Conservation (phyloP, 2,888 invertebrate genomes). For the Pimpla rufipes region DNA sequence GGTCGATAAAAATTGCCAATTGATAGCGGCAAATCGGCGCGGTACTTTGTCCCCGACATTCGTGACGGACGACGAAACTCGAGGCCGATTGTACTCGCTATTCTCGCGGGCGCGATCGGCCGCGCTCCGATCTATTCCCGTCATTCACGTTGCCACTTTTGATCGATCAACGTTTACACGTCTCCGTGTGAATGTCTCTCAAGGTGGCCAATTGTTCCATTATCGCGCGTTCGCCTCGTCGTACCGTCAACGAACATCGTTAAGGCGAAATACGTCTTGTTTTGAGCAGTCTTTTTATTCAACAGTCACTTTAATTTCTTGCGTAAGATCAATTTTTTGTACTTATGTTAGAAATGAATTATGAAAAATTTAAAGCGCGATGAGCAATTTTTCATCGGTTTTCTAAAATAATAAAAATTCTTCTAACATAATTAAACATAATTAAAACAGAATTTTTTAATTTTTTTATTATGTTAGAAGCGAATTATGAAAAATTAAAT, state of each 20-base stretch:
- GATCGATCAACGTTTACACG: conserved; percentile 1
- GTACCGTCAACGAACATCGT: conserved; percentile 20
- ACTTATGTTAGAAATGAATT: too few relatives aligned
- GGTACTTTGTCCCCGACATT: neutral
- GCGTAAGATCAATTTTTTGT: too few relatives aligned
- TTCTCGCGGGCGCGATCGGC: conserved; percentile 32
- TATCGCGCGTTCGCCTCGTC: conserved; percentile 20
- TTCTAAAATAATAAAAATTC: too few relatives aligned
- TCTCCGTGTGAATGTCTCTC: conserved; percentile 20
- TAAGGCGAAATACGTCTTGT: neutral
- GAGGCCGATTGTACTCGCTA: conserved; percentile 1
- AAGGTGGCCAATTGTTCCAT: conserved; percentile 57
- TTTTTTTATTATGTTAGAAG: too few relatives aligned
- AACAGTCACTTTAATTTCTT: too few relatives aligned
- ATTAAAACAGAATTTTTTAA: too few relatives aligned
- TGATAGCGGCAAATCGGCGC: conserved; percentile 11
- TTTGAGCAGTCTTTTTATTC: too few relatives aligned
- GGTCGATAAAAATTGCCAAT: conserved; percentile 18
- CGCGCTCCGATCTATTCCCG: conserved; percentile 14
- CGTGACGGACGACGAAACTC: conserved; percentile 21
- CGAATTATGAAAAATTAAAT: too few relatives aligned
- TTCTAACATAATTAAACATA: too few relatives aligned
- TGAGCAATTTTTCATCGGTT: too few relatives aligned
- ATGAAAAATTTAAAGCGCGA: too few relatives aligned
- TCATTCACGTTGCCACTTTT: neutral